Evolutionary conservation across 2,797 vertebrate species (phyloP).

Genomic region (Pteronotus mesoamericanus): DNA sequence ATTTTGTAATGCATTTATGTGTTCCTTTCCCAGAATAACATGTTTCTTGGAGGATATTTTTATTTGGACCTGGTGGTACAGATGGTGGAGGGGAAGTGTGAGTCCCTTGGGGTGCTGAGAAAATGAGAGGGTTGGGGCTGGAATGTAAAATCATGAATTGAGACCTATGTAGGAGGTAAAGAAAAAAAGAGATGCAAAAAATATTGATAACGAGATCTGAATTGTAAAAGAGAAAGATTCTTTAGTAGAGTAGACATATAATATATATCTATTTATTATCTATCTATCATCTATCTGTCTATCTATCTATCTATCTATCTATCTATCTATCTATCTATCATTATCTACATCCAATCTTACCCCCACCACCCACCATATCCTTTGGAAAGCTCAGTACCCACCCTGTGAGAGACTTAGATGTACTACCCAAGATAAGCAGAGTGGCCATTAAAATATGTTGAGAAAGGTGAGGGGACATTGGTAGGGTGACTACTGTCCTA

Average conservation of each 20-base stretch:
- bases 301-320: not conserved
- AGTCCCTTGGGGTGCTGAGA: conserved; percentile 44
- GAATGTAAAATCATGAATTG: conserved; percentile 44
- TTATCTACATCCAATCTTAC: not conserved
- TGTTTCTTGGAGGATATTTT: conserved; percentile 58
- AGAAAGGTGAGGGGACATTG: not conserved
- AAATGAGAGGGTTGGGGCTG: conserved; percentile 35
- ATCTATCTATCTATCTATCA: not conserved
- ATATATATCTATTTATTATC: not conserved
- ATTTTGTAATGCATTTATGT: conserved; percentile 29
- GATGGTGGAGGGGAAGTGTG: conserved; percentile 62
- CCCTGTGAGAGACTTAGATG: not conserved
- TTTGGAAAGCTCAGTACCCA: not conserved
- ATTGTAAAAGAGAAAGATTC: not conserved
- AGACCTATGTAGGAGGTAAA: not conserved
- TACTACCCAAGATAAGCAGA: not conserved
- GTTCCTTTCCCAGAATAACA: conserved; percentile 46
- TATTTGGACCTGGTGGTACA: conserved; percentile 54
- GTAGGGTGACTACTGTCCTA: not conserved
- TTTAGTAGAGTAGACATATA: not conserved
- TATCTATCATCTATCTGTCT: not conserved
- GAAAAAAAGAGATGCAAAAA: not conserved
- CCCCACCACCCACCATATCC: not conserved
- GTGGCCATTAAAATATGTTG: not conserved
- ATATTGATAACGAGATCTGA: not conserved